A percentile compares a stretch with the other conserved stretches of the same genome.
Conservation (phyloP, 2,113 vertebrate species). For the Onychostoma macrolepis region DNA sequence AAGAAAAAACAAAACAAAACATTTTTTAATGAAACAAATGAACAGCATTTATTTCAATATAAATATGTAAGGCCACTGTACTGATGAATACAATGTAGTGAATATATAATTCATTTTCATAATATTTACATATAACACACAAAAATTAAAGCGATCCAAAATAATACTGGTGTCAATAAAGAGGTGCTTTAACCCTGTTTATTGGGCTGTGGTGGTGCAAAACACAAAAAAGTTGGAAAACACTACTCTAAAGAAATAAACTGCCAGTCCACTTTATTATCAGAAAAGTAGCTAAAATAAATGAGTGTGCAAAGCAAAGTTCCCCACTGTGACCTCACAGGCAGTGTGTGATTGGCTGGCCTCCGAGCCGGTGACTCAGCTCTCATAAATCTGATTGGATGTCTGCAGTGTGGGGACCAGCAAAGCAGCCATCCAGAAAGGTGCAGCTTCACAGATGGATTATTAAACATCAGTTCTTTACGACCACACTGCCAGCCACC, state of each 20-base stretch:
- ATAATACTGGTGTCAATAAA: not conserved
- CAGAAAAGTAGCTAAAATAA: not conserved
- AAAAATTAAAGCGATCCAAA: not conserved
- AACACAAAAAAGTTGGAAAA: not conserved
- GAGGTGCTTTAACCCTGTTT: not conserved
- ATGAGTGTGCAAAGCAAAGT: not conserved
- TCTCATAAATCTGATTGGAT: conserved; percentile 41
- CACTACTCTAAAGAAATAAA: not conserved
- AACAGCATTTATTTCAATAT: not conserved
- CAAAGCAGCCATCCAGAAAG: conserved; percentile 11
- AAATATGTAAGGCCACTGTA: not conserved
- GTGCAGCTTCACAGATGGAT: conserved; percentile 27
- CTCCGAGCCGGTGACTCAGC: conserved; percentile 20
- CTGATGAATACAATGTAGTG: not conserved
- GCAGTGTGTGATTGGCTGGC: not conserved
- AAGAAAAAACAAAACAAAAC: too few relatives aligned
- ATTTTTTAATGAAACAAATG: too few relatives aligned
- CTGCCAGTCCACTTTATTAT: not conserved
- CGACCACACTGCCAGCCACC: not conserved
- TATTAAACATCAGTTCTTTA: conserved; percentile 34
- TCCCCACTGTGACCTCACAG: conserved; percentile 32
- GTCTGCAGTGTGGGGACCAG: conserved; percentile 10
- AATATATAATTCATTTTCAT: not conserved
- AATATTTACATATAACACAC: not conserved
- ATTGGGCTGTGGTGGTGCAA: not conserved